Percentiles rank a stretch among this genome's conserved stretches.
Evolutionary conservation across 2,113 vertebrate species (phyloP).

Genomic region (Tautogolabrus adspersus): DNA sequence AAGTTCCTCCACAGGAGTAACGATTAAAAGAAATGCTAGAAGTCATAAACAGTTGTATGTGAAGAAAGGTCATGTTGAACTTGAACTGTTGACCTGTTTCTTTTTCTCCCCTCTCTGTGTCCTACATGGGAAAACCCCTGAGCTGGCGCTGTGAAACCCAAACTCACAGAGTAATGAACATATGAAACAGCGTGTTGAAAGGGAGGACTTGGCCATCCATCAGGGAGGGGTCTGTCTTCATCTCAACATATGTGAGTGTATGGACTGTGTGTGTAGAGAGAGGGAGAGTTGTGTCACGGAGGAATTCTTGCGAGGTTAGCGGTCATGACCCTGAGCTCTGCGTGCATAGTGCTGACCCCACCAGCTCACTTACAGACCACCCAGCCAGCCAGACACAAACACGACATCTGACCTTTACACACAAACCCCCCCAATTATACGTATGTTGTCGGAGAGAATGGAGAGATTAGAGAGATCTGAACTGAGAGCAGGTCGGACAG

Average conservation of each 20-base stretch:
- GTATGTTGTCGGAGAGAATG: constrained; percentile 1
- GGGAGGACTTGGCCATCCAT: constrained; percentile 5
- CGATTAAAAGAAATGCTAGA: too few species aligned
- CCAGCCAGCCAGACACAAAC: constrained; percentile 48
- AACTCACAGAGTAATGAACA: constrained; percentile 12
- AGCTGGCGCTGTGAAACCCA: constrained; percentile 1
- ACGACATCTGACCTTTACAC: constrained; percentile 25
- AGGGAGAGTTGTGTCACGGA: constrained; percentile 14
- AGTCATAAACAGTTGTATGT: neutral
- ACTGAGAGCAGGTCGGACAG: neutral
- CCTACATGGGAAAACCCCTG: neutral
- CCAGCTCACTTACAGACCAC: constrained; percentile 46
- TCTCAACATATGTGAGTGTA: neutral
- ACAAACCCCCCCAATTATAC: neutral
- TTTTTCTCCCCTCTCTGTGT: neutral
- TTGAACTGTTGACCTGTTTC: neutral
- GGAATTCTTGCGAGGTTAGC: constrained; percentile 57
- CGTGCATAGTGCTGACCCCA: constrained; percentile 9
- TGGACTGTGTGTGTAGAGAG: neutral
- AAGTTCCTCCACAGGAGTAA: too few species aligned
- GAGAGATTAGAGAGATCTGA: constrained; percentile 14
- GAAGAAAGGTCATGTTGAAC: neutral
- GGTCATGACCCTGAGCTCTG: constrained; percentile 36
- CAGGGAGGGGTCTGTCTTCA: neutral
- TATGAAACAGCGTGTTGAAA: constrained; percentile 2